A percentile compares a stretch with the other conserved stretches of the same genome.
These are phyloP conservation scores for Catocala fraxini DNA, from an alignment of 2,888 invertebrate genomes.

Conservation along the genomic window DNA sequence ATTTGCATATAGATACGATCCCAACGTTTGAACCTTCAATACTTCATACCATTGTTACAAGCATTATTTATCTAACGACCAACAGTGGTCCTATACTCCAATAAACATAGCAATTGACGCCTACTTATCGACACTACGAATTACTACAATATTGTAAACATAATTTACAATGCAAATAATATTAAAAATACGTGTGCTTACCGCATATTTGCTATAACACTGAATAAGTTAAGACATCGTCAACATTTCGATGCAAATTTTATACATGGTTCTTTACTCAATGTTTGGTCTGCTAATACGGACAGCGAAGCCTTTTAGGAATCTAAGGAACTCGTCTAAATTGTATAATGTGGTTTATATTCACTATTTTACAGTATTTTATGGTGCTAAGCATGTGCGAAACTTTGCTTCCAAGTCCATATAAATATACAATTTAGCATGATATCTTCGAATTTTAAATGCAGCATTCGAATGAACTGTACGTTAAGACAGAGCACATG, in stretches of 20 bases:
- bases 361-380: slow-evolving; percentile 34
- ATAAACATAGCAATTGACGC: slow-evolving; percentile 60
- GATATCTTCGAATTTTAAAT: neutral
- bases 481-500: no score
- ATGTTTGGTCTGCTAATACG: slow-evolving; percentile 40
- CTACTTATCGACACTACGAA: slow-evolving; percentile 55
- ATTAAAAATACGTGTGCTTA: slow-evolving; percentile 48
- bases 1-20: slow-evolving; percentile 82
- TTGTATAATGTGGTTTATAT: slow-evolving; percentile 32
- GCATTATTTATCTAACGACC: slow-evolving; percentile 74
- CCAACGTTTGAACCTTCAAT: slow-evolving; percentile 53
- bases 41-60: slow-evolving; percentile 68
- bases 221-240: slow-evolving; percentile 53
- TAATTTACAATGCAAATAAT: slow-evolving; percentile 55
- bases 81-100: slow-evolving; percentile 51
- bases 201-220: slow-evolving; percentile 42
- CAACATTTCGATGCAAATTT: slow-evolving; percentile 53
- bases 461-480: neutral
- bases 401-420: slow-evolving; percentile 38
- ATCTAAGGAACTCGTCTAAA: slow-evolving; percentile 42
- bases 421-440: neutral
- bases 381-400: slow-evolving; percentile 35
- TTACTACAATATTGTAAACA: slow-evolving; percentile 57
- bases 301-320: slow-evolving; percentile 33
- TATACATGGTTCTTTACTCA: slow-evolving; percentile 54